A percentile compares a stretch with the other conserved stretches of the same genome.
Evolutionary conservation across 2,888 invertebrate genomes (phyloP).

Genomic region (Strigamia maritima): DNA sequence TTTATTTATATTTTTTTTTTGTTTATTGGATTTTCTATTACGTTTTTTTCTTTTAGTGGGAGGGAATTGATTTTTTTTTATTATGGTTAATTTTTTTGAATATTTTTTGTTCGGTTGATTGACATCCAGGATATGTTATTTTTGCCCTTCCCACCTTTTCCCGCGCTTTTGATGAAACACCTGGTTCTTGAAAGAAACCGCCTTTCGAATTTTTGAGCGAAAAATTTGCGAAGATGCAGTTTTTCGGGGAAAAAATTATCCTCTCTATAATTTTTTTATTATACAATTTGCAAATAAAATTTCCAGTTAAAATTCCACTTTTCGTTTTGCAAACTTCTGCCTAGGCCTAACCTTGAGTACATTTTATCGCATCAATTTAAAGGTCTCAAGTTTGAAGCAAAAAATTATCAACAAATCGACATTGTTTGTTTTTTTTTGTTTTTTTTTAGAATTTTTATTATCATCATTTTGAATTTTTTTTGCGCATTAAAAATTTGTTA

Average conservation of each 20-base stretch:
- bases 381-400: neutral
- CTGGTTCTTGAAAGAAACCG: constrained; percentile 20
- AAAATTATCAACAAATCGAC: constrained; percentile 18
- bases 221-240: neutral
- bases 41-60: neutral
- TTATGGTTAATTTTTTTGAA: neutral
- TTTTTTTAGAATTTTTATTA: neutral
- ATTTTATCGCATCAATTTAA: neutral
- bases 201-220: constrained; percentile 3
- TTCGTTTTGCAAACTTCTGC: neutral
- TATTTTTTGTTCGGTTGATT: constrained; percentile 8
- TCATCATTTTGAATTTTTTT: neutral
- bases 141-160: constrained; percentile 34
- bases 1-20: neutral
- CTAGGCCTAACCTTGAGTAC: neutral
- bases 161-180: constrained; percentile 34
- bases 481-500: neutral
- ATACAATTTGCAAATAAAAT: neutral
- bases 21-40: neutral
- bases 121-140: constrained; percentile 31
- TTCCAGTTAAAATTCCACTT: neutral
- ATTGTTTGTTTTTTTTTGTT: neutral
- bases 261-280: neutral
- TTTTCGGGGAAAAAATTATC: neutral
- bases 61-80: neutral